These are phyloP conservation scores for Tethea ocularis DNA, from an alignment of 2,888 invertebrate species.

Conservation along the genomic window DNA sequence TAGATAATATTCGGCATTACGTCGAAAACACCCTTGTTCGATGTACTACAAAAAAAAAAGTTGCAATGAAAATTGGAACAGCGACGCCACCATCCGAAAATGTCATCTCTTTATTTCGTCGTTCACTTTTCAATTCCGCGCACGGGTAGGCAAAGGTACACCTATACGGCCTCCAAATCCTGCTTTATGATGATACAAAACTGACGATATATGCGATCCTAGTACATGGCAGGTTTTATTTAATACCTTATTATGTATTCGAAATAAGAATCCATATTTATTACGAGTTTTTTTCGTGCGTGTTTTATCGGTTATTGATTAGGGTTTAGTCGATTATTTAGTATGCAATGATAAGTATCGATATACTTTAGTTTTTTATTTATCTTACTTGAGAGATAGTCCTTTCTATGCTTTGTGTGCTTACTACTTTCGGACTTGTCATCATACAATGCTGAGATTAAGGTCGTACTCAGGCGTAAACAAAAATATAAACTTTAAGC, in stretches of 20 bases:
- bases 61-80: constrained; percentile 11
- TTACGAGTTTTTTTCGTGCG: background rate
- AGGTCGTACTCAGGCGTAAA: too few relatives aligned
- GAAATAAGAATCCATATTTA: background rate
- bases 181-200: constrained; percentile 25
- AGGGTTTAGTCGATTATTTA: background rate
- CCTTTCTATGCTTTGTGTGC: too few relatives aligned
- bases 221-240: constrained; percentile 3
- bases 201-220: constrained; percentile 11
- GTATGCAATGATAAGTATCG: background rate
- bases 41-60: background rate
- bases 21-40: background rate
- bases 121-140: constrained; percentile 16
- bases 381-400: too few relatives aligned
- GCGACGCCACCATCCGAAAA: constrained; percentile 1
- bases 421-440: too few relatives aligned
- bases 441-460: too few relatives aligned
- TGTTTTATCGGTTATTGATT: constrained; percentile 1
- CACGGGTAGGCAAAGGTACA: constrained; percentile 20
- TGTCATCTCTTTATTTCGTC: constrained; percentile 12
- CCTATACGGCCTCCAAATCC: constrained; percentile 26
- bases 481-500: too few relatives aligned
- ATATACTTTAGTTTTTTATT: background rate
- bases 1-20: too few relatives aligned
- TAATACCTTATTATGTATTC: constrained; percentile 2